Evolutionary conservation across 2,888 invertebrate species (phyloP), one percentile per base, ranked within the genome.

Genomic region (Dicranocentrus wangi): DNA sequence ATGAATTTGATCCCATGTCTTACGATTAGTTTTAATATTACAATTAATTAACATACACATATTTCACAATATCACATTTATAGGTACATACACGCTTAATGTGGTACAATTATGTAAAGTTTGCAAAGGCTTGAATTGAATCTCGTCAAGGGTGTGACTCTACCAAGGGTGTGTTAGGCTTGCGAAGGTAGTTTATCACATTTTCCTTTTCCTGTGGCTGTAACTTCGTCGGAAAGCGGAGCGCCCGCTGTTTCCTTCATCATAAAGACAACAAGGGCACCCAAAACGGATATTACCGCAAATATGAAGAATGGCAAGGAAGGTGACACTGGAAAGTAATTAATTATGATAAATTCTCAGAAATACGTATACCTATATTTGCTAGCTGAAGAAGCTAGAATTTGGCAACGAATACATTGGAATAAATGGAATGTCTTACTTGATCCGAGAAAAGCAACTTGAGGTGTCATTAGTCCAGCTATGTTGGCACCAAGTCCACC

Each of bases 231-330:
- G 0, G 71, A 66, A 47, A 85, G 60, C 5, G 85, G 85, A 32
- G 77, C 78, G 0, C 82, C 84, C n/a, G 32, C 70, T 0, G 85
- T 85, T 70, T 85, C 85, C 7, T 66, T 82, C 71, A 85, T 77
- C 58, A 83, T 73, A 25, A 84, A 83, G 7, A 83, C 81, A 0
- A 85, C 72, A 1, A 84, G 43, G 8, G 84, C 81, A 13, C 84
- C 85, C 0, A 51, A 21, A 8, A 84, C 73, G 15, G 81, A 72
- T 7, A 85, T 71, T 5, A 63, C 27, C 2, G 84, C 83, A 80
- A 85, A 84, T 8, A 83, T 77, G 39, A 85, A 83, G 58, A 79
- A 84, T 13, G 85, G 85, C n/a, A 83, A 7, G 0, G 84, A 55
- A 25, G 83, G 82, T 68, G 69, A 84, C 53, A 55, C 84, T 85